Conservation (phyloP, 2,113 vertebrate species). For the Seriola aureovittata region DNA sequence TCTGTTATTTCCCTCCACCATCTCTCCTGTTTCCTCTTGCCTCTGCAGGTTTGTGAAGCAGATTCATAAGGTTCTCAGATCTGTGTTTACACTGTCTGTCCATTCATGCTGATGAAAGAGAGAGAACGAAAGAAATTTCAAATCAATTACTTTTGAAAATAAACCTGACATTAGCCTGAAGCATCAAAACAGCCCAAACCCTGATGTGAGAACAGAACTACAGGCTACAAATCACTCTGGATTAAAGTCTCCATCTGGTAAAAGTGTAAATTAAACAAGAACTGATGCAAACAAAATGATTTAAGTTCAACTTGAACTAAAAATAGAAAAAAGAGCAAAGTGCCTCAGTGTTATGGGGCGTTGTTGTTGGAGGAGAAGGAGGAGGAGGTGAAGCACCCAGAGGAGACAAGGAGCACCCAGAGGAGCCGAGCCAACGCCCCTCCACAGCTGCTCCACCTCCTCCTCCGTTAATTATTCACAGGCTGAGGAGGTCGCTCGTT, state of each 20-base stretch:
- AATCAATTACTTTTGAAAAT: too few species aligned
- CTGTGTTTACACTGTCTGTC: too few species aligned
- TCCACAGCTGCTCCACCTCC: slow-evolving; percentile 74
- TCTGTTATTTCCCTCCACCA: too few species aligned
- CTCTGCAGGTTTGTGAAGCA: too few species aligned
- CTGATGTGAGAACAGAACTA: too few species aligned
- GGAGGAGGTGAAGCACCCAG: slow-evolving; percentile 22
- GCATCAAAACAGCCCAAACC: too few species aligned
- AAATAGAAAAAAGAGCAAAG: neutral
- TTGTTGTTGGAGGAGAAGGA: neutral
- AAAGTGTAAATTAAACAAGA: neutral
- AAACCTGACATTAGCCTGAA: too few species aligned
- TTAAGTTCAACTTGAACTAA: neutral
- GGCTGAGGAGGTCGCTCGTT: slow-evolving; percentile 62
- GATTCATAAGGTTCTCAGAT: too few species aligned
- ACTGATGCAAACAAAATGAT: neutral
- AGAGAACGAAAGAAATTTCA: too few species aligned
- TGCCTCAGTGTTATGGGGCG: neutral
- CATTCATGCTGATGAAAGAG: too few species aligned
- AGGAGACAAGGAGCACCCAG: slow-evolving; percentile 15
- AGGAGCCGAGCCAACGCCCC: slow-evolving; percentile 25
- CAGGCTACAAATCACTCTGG: neutral
- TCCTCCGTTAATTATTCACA: slow-evolving; percentile 79
- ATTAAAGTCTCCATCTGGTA: neutral
- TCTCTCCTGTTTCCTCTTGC: too few species aligned